These are phyloP conservation scores for Sarcophaga bullata DNA, from an alignment of 1,140 invertebrate species.

Conservation along the genomic window DNA sequence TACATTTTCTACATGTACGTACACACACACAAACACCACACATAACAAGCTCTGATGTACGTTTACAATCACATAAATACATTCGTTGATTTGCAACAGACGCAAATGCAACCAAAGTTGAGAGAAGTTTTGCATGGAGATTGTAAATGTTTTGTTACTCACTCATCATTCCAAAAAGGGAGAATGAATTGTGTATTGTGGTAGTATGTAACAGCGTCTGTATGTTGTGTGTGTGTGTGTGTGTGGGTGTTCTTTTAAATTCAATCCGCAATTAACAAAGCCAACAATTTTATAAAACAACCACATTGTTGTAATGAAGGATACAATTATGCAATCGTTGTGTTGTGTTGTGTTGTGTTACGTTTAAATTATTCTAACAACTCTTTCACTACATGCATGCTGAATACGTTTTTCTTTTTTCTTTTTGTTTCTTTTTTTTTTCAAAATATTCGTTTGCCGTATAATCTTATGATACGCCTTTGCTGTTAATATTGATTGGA, in stretches of 20 bases:
- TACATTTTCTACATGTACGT: neutral
- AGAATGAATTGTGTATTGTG: neutral
- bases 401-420: too few relatives aligned
- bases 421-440: too few relatives aligned
- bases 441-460: too few relatives aligned
- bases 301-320: constrained; percentile 21
- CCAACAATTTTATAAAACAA: constrained; percentile 23
- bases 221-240: neutral
- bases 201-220: neutral
- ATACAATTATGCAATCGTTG: constrained; percentile 18
- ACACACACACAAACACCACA: neutral
- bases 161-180: too few relatives aligned
- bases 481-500: too few relatives aligned
- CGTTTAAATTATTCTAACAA: neutral
- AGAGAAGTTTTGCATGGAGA: too few relatives aligned
- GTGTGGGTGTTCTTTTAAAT: neutral
- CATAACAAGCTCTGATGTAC: too few relatives aligned
- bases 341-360: neutral
- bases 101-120: too few relatives aligned
- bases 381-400: neutral
- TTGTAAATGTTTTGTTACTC: too few relatives aligned
- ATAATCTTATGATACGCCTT: too few relatives aligned
- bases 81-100: too few relatives aligned
- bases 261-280: constrained; percentile 20
- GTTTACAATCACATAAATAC: too few relatives aligned